Evolutionary conservation across 2,888 invertebrate genomes (phyloP), one percentile per base, ranked within the genome.

Genomic region (Panzeria rudis): DNA sequence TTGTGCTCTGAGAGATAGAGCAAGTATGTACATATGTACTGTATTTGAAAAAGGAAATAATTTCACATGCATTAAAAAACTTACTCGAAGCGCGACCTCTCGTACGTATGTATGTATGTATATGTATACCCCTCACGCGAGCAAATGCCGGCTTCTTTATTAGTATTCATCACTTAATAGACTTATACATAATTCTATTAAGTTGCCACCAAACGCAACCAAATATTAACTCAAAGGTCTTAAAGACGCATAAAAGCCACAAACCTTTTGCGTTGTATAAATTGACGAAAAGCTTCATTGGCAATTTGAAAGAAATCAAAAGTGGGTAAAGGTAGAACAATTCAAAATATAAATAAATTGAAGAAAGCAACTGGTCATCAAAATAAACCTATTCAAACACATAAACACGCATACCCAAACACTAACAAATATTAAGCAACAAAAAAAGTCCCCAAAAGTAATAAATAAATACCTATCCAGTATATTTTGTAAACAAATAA

Each of bases 401-500:
- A 73, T n/a, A 3, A 7, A 44, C 9, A 54, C 13, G 29, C n/a
- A 38, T 7, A 11, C 44, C 0, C 50, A 50, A 20, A 20, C 17
- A 7, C 17, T 32, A 38, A 32, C 13, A 29, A 52, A 41, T 6
- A 29, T 17, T 35, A 17, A 25, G 6, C 15, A 41, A 20, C 9
- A 23, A 62, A 62, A 25, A 72, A 56, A 38, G 47, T 15, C 35
- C 61, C 32, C 61, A 68, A 81, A 73, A 44, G 50, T 25, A 41
- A 32, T 13, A 56, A 64, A 75, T 17, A 77, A 25, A 47, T 66
- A 47, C 23, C 62, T 25, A 23, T 11, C 47, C 32, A 35, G 11
- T 69, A 56, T 82, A 75, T 76, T 83, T 85, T 71, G 89, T 89
- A 89, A 89, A 89, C 89, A 89, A 89, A 89, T 88, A 79, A 68